A percentile compares a stretch with the other conserved stretches of the same genome.
phyloP scores from a whole-genome alignment of 2,888 invertebrate genomes.

The Caenorhabditis sp. region DNA sequence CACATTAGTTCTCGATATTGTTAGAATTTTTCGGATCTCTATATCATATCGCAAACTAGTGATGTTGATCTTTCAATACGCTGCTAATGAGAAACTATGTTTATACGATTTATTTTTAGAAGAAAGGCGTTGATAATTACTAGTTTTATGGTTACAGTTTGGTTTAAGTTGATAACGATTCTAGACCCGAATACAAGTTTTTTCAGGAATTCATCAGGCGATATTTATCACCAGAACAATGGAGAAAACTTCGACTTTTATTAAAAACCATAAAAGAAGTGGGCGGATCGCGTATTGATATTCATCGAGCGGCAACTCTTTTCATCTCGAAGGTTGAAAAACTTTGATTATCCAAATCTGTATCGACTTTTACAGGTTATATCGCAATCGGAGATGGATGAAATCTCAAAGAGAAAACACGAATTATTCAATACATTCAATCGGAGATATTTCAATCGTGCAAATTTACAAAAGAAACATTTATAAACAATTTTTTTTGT shows the following conservation, averaged over 20 bases:
- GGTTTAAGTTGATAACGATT: not conserved
- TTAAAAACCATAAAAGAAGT: constrained; percentile 42
- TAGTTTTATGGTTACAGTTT: not conserved
- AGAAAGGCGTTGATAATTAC: not conserved
- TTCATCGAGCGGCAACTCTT: constrained; percentile 35
- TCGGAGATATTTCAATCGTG: constrained; percentile 18
- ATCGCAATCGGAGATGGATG: constrained; percentile 38
- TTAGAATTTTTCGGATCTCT: no score
- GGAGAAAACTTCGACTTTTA: constrained; percentile 38
- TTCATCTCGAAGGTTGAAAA: constrained; percentile 29
- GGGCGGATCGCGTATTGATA: constrained; percentile 27
- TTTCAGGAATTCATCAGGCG: constrained; percentile 39
- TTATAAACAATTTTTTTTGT: not conserved
- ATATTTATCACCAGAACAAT: constrained; percentile 43
- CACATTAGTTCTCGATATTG: no score
- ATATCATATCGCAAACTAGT: no score
- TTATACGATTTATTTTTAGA: not conserved
- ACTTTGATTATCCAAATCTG: not conserved
- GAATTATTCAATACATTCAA: constrained; percentile 41
- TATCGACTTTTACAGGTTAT: constrained; percentile 18
- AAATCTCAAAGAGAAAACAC: constrained; percentile 31
- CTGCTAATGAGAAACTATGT: not conserved
- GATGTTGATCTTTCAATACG: no score
- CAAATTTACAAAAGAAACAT: not conserved
- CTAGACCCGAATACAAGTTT: not conserved